Percentiles rank a stretch among this genome's conserved stretches.
phyloP scores from a whole-genome alignment of 2,113 vertebrate genomes.

The Procapra przewalskii region DNA sequence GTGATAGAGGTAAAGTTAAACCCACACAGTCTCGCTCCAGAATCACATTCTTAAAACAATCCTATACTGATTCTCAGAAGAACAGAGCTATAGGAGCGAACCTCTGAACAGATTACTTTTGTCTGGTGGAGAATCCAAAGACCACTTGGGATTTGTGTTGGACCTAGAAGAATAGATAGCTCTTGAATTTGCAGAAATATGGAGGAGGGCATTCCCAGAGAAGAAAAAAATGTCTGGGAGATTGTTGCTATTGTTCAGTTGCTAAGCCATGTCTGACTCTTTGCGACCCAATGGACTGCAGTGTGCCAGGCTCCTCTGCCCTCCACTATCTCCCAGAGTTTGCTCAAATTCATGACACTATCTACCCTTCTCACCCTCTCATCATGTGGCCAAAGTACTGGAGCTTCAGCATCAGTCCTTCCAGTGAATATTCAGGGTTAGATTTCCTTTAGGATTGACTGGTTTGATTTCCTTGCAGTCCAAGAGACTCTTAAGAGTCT shows the following conservation, averaged over 20 bases:
- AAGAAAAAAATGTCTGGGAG: neutral
- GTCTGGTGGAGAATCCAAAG: neutral
- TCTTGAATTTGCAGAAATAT: neutral
- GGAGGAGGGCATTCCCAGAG: neutral
- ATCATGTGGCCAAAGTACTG: neutral
- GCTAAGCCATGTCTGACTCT: neutral
- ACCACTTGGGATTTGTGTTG: neutral
- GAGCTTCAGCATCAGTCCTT: neutral
- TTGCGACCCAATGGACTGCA: neutral
- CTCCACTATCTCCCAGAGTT: neutral
- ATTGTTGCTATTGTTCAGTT: neutral
- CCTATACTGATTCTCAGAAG: neutral
- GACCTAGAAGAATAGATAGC: neutral
- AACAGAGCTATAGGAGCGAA: neutral
- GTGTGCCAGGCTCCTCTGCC: neutral
- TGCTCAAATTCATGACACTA: neutral
- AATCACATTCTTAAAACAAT: constrained; percentile 17
- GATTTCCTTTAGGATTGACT: neutral
- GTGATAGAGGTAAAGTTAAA: neutral
- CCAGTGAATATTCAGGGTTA: neutral
- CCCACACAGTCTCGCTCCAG: neutral
- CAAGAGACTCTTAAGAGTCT: neutral
- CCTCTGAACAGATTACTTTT: neutral
- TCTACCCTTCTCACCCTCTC: neutral
- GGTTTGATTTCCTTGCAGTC: neutral